Percentiles rank a stretch among this genome's conserved stretches.
Conservation (phyloP, 1,140 invertebrate genomes). For the Zaprionus ghesquierei region DNA sequence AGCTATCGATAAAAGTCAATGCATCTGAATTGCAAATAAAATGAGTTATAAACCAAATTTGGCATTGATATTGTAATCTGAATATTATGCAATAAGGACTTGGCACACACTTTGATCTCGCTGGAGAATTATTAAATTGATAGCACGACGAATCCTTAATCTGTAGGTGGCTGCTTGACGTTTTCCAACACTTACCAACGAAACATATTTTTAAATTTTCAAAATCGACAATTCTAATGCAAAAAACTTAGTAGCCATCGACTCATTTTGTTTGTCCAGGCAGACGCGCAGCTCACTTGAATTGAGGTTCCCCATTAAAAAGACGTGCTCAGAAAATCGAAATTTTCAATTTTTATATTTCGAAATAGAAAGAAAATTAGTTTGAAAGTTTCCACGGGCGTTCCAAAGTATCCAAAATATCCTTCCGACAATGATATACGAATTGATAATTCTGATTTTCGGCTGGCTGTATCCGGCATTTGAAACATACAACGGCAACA, state of each 20-base stretch:
- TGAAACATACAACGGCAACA: slow-evolving; percentile 86
- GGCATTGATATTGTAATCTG: too few species aligned
- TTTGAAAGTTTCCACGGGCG: background rate
- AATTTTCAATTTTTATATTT: slow-evolving; percentile 13
- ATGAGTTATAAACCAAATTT: too few species aligned
- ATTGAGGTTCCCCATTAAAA: slow-evolving; percentile 18
- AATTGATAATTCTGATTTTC: slow-evolving; percentile 24
- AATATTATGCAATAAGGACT: too few species aligned
- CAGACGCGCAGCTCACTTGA: slow-evolving; percentile 5
- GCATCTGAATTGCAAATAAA: background rate
- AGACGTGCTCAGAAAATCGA: slow-evolving; percentile 21
- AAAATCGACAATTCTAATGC: background rate
- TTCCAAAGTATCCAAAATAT: background rate
- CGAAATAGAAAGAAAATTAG: slow-evolving; percentile 1
- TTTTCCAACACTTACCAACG: background rate
- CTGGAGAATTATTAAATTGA: background rate
- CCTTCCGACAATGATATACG: slow-evolving; percentile 11
- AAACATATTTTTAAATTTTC: background rate
- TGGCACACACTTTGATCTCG: too few species aligned
- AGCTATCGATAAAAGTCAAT: background rate
- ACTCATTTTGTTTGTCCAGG: background rate
- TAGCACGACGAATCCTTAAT: background rate
- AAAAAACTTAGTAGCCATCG: background rate
- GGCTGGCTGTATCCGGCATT: slow-evolving; percentile 67
- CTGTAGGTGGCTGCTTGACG: background rate